Evolutionary conservation across 1,140 invertebrate species (phyloP).

Genomic region (Ladona fulva): DNA sequence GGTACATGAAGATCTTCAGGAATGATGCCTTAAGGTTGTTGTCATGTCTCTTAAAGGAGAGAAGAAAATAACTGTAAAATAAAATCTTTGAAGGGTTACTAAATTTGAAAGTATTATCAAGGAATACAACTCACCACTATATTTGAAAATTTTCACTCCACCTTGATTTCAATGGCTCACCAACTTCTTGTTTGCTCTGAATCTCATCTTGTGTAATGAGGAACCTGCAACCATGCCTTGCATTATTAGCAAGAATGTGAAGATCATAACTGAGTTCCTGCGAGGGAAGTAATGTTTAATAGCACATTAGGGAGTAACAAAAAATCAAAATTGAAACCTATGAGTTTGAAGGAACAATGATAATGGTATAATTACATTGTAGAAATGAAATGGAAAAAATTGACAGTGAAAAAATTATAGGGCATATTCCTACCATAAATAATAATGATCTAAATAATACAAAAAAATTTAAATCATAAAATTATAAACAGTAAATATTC

Average conservation of each 20-base stretch:
- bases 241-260: not conserved
- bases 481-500: no score
- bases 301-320: no score
- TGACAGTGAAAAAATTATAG: no score
- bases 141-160: not conserved
- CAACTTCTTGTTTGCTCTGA: not conserved
- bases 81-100: not conserved
- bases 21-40: not conserved
- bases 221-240: conserved; percentile 2
- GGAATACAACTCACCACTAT: not conserved
- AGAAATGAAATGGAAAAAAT: no score
- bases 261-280: conserved; percentile 5
- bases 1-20: not conserved
- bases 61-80: not conserved
- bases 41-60: not conserved
- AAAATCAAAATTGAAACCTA: no score
- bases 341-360: no score
- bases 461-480: no score
- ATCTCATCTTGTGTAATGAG: not conserved
- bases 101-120: not conserved
- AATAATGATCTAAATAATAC: no score
- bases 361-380: no score
- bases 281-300: not conserved
- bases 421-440: no score
- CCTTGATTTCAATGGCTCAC: not conserved